These are phyloP conservation scores for Taurulus bubalis DNA, from an alignment of 2,113 vertebrate species.

Conservation along the genomic window DNA sequence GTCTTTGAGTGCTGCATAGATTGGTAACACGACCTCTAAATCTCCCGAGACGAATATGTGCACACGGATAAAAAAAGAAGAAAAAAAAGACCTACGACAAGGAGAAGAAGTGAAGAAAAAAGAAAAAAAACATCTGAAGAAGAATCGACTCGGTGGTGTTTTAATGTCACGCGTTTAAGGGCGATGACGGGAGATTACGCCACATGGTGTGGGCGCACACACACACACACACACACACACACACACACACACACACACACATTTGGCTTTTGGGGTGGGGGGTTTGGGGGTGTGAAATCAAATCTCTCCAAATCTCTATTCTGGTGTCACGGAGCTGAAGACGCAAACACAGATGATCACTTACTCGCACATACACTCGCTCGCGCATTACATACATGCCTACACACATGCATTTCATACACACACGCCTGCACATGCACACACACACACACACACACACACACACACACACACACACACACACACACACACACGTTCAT, in stretches of 20 bases:
- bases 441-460: conserved; percentile 40
- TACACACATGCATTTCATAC: conserved; percentile 77
- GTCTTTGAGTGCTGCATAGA: conserved; percentile 72
- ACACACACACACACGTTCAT: conserved; percentile 44
- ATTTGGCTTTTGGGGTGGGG: conserved; percentile 46
- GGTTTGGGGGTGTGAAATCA: conserved; percentile 71
- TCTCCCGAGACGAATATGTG: conserved; percentile 71
- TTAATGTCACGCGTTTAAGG: conserved; percentile 79
- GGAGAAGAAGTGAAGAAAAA: conserved; percentile 11
- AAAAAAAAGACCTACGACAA: conserved; percentile 56
- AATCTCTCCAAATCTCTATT: conserved; percentile 81
- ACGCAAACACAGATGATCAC: conserved; percentile 78
- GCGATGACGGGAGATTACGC: conserved; percentile 75
- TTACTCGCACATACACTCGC: conserved; percentile 49
- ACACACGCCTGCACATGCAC: conserved; percentile 69
- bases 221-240: conserved; percentile 27
- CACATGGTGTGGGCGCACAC: conserved; percentile 50
- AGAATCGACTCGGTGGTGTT: conserved; percentile 74
- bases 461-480: conserved; percentile 48
- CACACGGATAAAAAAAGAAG: conserved; percentile 62
- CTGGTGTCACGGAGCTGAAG: conserved; percentile 76
- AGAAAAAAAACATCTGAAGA: conserved; percentile 55
- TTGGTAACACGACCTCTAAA: conserved; percentile 77
- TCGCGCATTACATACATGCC: conserved; percentile 72
- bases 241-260: conserved; percentile 43